Conservation (phyloP, 2,888 invertebrate species). For the Dasypogon diadema region DNA sequence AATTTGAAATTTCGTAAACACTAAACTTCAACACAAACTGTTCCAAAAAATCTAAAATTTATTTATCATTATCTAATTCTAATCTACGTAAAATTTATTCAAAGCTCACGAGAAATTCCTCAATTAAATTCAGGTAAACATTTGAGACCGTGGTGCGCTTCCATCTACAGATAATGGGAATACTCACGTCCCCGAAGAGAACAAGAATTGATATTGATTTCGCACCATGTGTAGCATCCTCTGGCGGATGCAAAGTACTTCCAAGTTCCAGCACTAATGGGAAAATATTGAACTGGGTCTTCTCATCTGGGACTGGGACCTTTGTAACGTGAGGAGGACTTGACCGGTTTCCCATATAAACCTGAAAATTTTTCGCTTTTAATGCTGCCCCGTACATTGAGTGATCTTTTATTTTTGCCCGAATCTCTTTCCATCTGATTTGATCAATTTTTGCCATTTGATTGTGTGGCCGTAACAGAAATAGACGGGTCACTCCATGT, state of each 20-base stretch:
- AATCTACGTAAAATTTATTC: too few relatives aligned
- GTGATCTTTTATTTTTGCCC: background rate
- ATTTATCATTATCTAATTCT: too few relatives aligned
- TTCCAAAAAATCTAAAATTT: too few relatives aligned
- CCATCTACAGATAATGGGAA: background rate
- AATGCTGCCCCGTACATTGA: background rate
- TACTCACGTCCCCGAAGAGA: background rate
- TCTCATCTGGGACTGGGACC: background rate
- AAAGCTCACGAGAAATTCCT: background rate
- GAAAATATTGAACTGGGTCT: background rate
- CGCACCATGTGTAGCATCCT: background rate
- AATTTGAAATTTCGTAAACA: too few relatives aligned
- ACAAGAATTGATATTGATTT: background rate
- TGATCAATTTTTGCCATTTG: conserved; percentile 33
- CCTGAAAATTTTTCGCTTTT: background rate
- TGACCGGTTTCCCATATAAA: background rate
- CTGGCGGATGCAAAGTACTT: background rate
- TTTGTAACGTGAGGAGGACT: background rate
- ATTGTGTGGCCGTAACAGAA: background rate
- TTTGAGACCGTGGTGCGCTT: background rate
- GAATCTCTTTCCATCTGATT: background rate
- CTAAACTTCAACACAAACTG: too few relatives aligned
- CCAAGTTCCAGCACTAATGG: background rate
- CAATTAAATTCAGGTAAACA: background rate
- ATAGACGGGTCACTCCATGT: background rate